A percentile compares a stretch with the other conserved stretches of the same genome.
These are phyloP conservation scores for Taurulus bubalis DNA, from an alignment of 2,113 vertebrate species.

Conservation along the genomic window DNA sequence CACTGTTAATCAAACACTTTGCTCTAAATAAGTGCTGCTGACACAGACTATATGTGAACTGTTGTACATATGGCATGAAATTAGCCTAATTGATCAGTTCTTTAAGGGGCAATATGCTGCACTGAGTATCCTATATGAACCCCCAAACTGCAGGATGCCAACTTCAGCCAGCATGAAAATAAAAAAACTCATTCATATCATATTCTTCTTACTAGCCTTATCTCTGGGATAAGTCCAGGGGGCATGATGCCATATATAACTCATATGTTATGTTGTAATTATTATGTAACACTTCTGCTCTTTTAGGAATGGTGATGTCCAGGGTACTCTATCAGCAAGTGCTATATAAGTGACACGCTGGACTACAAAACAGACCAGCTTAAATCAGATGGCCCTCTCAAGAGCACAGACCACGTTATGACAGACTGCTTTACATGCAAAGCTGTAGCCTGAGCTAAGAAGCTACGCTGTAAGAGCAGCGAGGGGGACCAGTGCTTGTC, in stretches of 20 bases:
- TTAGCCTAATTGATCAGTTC: background rate
- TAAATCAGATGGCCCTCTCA: conserved; percentile 24
- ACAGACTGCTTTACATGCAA: conserved; percentile 14
- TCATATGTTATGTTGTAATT: conserved; percentile 48
- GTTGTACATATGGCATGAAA: background rate
- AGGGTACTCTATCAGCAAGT: conserved; percentile 44
- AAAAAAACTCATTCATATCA: conserved; percentile 50
- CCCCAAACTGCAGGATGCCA: background rate
- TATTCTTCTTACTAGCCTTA: conserved; percentile 43
- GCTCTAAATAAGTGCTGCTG: background rate
- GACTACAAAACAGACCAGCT: conserved; percentile 21
- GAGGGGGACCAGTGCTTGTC: conserved; percentile 31
- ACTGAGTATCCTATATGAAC: background rate
- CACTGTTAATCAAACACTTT: conserved; percentile 1
- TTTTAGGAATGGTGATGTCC: conserved; percentile 49
- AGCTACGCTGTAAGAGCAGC: conserved; percentile 32
- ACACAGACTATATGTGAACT: background rate
- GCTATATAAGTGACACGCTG: conserved; percentile 36
- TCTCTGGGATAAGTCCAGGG: conserved; percentile 26
- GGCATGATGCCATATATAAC: conserved; percentile 36
- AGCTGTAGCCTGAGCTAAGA: conserved; percentile 27
- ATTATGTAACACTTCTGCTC: conserved; percentile 62
- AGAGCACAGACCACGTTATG: background rate
- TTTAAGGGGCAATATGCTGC: background rate
- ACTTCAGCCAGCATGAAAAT: background rate